These are phyloP conservation scores for Tryphoninae sp. DNA, from an alignment of 2,888 invertebrate genomes.

Conservation along the genomic window DNA sequence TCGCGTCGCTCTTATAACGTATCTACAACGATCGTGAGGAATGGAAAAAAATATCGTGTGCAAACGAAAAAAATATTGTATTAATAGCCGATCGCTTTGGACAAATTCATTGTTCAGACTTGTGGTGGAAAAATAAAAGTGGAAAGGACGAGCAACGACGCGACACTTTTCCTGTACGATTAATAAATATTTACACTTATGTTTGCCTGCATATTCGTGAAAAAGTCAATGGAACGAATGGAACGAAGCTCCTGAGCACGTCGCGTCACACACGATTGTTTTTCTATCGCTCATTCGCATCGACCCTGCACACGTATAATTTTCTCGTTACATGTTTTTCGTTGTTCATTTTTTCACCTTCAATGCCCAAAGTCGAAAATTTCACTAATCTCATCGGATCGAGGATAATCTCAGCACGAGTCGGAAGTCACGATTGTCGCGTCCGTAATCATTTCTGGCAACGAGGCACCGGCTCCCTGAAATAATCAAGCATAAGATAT, in stretches of 20 bases:
- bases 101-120: too few relatives aligned
- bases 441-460: constrained; percentile 75
- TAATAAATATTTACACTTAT: constrained; percentile 54
- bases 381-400: background rate
- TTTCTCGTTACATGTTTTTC: background rate
- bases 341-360: constrained; percentile 5
- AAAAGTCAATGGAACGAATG: constrained; percentile 9
- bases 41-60: background rate
- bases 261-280: constrained; percentile 15
- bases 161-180: background rate
- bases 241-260: constrained; percentile 24
- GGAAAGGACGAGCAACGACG: constrained; percentile 5
- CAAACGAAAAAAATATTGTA: background rate
- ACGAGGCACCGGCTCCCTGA: constrained; percentile 71
- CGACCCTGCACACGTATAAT: constrained; percentile 16
- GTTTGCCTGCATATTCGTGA: background rate
- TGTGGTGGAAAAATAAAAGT: background rate
- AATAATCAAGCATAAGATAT: constrained; percentile 57
- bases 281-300: background rate
- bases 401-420: constrained; percentile 61
- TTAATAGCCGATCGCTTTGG: background rate
- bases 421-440: constrained; percentile 72
- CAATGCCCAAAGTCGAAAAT: constrained; percentile 33
- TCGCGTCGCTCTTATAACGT: constrained; percentile 15
- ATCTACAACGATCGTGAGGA: background rate